A percentile compares a stretch with the other conserved stretches of the same genome.
phyloP scores from a whole-genome alignment of 2,888 invertebrate genomes.

The Ligdia adustata region DNA sequence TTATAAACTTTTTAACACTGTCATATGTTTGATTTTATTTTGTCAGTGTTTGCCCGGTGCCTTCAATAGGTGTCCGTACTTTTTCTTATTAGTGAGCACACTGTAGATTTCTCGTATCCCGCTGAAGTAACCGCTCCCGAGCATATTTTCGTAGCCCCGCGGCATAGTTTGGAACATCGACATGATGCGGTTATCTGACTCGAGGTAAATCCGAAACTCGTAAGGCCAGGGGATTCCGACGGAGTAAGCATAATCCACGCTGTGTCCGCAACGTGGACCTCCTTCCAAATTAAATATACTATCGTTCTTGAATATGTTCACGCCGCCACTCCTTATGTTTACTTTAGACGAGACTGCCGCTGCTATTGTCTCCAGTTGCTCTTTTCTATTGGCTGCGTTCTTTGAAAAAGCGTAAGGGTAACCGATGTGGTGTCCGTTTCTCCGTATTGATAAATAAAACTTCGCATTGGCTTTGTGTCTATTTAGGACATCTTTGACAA shows the following conservation, averaged over 20 bases:
- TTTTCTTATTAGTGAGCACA: constrained; percentile 50
- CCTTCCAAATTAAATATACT: constrained; percentile 59
- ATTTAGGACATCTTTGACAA: constrained; percentile 82
- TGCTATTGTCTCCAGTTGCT: constrained; percentile 45
- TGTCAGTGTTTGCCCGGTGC: too few relatives aligned
- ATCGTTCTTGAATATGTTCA: constrained; percentile 58
- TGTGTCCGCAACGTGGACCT: constrained; percentile 63
- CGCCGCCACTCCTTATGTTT: constrained; percentile 57
- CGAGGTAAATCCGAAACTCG: constrained; percentile 72
- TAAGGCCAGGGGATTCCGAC: constrained; percentile 50
- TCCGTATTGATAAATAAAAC: constrained; percentile 89
- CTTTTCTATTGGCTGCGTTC: constrained; percentile 24
- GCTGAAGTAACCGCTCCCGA: constrained; percentile 63
- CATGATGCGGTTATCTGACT: constrained; percentile 52
- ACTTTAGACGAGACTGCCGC: constrained; percentile 55
- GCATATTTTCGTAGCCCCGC: constrained; percentile 53
- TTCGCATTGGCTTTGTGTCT: constrained; percentile 75
- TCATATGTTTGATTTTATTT: constrained; percentile 34
- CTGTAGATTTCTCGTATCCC: constrained; percentile 67
- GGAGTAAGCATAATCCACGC: constrained; percentile 66
- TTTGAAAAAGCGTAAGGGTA: constrained; percentile 85
- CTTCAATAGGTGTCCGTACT: constrained; percentile 33
- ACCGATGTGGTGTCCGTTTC: constrained; percentile 86
- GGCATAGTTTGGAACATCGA: constrained; percentile 65
- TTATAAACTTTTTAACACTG: constrained; percentile 37